Conservation (phyloP, 2,797 vertebrate genomes). For the Macroramphosus scolopax region DNA sequence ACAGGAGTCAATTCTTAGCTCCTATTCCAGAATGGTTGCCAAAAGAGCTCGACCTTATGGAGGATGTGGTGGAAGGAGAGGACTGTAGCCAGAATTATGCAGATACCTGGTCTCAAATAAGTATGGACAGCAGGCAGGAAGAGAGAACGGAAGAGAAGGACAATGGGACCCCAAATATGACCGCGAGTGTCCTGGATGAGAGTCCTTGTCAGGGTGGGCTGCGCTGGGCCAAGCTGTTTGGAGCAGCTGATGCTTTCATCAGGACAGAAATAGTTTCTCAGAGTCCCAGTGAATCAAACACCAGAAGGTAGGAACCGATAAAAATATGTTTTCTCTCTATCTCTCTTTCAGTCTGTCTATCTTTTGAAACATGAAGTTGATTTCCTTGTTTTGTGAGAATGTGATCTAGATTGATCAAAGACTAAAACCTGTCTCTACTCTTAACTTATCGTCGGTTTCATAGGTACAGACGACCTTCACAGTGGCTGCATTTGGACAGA, state of each 20-base stretch:
- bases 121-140: conserved; percentile 45
- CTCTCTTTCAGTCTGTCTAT: too few relatives aligned
- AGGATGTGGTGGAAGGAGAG: conserved; percentile 93
- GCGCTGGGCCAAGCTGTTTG: conserved; percentile 93
- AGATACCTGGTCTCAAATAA: conserved; percentile 42
- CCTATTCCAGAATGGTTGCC: conserved; percentile 71
- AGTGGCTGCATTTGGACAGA: too few relatives aligned
- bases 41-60: conserved; percentile 83
- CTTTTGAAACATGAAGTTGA: too few relatives aligned
- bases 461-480: too few relatives aligned
- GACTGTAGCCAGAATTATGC: conserved; percentile 82
- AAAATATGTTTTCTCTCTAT: too few relatives aligned
- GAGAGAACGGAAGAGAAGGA: conserved; percentile 66
- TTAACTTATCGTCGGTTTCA: too few relatives aligned
- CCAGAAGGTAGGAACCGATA: too few relatives aligned
- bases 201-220: conserved; percentile 59
- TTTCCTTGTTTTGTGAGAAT: too few relatives aligned
- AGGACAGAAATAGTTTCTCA: too few relatives aligned
- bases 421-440: too few relatives aligned
- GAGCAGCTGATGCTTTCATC: conserved; percentile 21
- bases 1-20: conserved; percentile 83
- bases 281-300: too few relatives aligned
- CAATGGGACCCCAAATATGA: conserved; percentile 4
- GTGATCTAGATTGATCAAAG: too few relatives aligned
- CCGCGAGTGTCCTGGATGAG: conserved; percentile 39